Evolutionary conservation across 2,113 vertebrate genomes (phyloP), one percentile per base, ranked within the genome.

Genomic region (Cephalopholis sonnerati): DNA sequence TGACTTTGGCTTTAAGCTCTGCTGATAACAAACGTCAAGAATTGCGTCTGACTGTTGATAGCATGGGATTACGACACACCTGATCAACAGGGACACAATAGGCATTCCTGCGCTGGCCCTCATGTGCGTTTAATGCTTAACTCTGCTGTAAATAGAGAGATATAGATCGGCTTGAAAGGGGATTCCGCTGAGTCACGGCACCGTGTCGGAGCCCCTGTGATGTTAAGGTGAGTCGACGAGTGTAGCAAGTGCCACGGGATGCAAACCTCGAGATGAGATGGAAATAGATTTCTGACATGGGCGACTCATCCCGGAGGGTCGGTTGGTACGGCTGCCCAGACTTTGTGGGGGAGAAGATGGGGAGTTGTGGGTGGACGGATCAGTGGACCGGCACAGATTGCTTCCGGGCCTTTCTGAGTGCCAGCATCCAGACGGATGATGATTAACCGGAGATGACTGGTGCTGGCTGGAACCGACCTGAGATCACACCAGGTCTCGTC

Each of bases 1-100:
- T 90, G 85, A 92, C 91, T 81, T 84, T 90, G 76, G 79, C 76
- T 76, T 44, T 53, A 24, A 82, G 48, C 24, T 62, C 36, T 81
- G 65, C 68, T 83, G 84, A 91, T 57, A 88, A 69, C 63, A 74
- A 72, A 84, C 24, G 41, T 51, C 53, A 75, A 66, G 69, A 62
- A 66, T 10, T 57, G 16, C 5, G n/a, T 64, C 53, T 62, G 66
- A 63, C 27, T 81, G 75, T 89, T 87, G 82, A 89, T 79, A 76
- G 51, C 9, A 2, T 1, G 2, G 53, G 29, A 25, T 83, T 83
- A 75, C 69, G 32, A 87, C 83, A 86, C 64, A 70, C 65, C 57
- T 64, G 65, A 80, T 27, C 61, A 58, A 63, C 48, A 57, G 32
- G 50, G 64, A 39, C 46, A 89, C 84, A 85, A 83, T 80, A 55